Evolutionary conservation across 2,797 vertebrate species (phyloP), one percentile per base, ranked within the genome.

Genomic region (Sparus aurata): DNA sequence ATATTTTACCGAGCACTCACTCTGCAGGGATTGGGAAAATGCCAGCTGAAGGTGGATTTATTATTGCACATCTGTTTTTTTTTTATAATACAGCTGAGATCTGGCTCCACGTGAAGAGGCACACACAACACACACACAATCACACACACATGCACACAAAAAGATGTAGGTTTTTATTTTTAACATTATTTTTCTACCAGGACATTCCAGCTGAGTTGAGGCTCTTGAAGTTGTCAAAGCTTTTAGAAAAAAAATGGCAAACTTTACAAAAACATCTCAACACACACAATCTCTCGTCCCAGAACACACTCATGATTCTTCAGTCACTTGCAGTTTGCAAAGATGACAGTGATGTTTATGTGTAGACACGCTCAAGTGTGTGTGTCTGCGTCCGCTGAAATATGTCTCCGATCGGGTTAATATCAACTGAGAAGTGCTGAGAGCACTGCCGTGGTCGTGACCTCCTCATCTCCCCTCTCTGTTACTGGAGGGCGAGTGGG

Each of bases 341-440:
- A 67, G 38, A 68, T 66, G 62, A 72, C 61, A 47, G 30, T 70
- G 52, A 75, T 41, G 12, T 75, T 57, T 13, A 70, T 41, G 12
- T 75, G 64, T 11, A n/a, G 8, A 4, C 10, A 10, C n/a, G 50
- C 20, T 23, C 25, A 11, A 34, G 34, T 20, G 15, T 63, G 70
- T 60, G 47, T 13, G 49, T 59, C 22, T 73, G 23, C 50, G 57
- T 83, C 53, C 13, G 23, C 9, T 80, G 67, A 73, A 83, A 80
- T 80, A 69, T 78, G 64, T 68, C 77, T 85, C 54, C 43, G 62
- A 5, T 67, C 13, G 20, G 18, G 34, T 70, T 80, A 76, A 80
- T 69, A 73, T 82, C 71, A 73, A 22, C 57, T 46, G 23, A 76
- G 53, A 54, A 61, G 46, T 60, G 69, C 79, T 82, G 16, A 80